Evolutionary conservation across 2,113 vertebrate genomes (phyloP).

Genomic region (Tragulus kanchil): DNA sequence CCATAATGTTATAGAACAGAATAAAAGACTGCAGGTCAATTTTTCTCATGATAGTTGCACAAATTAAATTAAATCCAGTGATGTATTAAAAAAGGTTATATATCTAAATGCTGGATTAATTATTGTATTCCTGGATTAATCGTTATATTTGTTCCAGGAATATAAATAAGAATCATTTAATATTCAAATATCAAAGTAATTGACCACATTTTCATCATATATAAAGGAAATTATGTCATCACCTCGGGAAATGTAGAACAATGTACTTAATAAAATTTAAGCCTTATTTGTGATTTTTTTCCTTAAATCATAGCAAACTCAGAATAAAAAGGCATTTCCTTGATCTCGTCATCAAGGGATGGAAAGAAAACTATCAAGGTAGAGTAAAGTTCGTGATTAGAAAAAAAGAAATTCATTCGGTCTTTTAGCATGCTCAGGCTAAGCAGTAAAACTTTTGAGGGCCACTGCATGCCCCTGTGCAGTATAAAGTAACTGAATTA

Average conservation of each 20-base stretch:
- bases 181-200: background rate
- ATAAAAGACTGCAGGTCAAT: too few species aligned
- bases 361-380: background rate
- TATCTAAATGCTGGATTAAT: background rate
- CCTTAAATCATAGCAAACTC: background rate
- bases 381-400: background rate
- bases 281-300: background rate
- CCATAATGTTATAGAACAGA: background rate
- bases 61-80: background rate
- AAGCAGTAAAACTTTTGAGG: background rate
- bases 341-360: background rate
- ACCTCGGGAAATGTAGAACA: background rate
- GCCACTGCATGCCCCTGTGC: background rate
- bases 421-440: background rate
- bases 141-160: background rate
- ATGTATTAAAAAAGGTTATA: background rate
- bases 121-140: background rate
- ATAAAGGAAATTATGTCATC: background rate
- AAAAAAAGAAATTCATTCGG: background rate
- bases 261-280: background rate
- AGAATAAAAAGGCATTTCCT: background rate
- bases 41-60: too few species aligned
- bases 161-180: background rate
- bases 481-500: accelerated
- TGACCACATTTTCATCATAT: background rate